phyloP scores from a whole-genome alignment of 2,888 invertebrate genomes.

The Lysandra coridon region DNA sequence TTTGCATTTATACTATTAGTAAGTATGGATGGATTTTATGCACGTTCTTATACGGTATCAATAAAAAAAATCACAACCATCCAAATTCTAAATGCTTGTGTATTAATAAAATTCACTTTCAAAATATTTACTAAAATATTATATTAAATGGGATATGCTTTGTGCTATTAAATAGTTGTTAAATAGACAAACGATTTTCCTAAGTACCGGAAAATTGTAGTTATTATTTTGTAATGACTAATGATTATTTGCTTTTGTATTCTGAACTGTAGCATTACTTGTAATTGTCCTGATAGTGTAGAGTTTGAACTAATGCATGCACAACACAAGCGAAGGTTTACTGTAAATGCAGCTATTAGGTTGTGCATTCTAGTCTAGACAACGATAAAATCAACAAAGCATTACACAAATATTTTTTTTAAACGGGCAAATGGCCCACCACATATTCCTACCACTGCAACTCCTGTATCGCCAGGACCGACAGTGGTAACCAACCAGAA shows the following conservation, averaged over 20 bases:
- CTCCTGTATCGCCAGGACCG: too few relatives aligned
- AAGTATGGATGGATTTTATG: too few relatives aligned
- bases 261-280: slow-evolving; percentile 23
- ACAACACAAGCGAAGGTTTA: slow-evolving; percentile 51
- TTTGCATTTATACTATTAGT: too few relatives aligned
- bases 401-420: background rate
- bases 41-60: too few relatives aligned
- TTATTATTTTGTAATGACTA: slow-evolving; percentile 25
- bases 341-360: slow-evolving; percentile 34
- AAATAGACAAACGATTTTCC: slow-evolving; percentile 21
- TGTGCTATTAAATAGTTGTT: background rate
- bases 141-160: background rate
- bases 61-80: too few relatives aligned
- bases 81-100: too few relatives aligned
- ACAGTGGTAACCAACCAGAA: too few relatives aligned
- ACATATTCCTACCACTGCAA: too few relatives aligned
- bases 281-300: slow-evolving; percentile 25
- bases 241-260: slow-evolving; percentile 12
- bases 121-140: too few relatives aligned
- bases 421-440: too few relatives aligned
- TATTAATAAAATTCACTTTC: background rate
- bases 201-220: slow-evolving; percentile 27
- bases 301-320: slow-evolving; percentile 1
- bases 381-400: background rate
- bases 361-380: background rate